Evolutionary conservation across 2,797 vertebrate genomes (phyloP).

Genomic region (Dryobates pubescens): DNA sequence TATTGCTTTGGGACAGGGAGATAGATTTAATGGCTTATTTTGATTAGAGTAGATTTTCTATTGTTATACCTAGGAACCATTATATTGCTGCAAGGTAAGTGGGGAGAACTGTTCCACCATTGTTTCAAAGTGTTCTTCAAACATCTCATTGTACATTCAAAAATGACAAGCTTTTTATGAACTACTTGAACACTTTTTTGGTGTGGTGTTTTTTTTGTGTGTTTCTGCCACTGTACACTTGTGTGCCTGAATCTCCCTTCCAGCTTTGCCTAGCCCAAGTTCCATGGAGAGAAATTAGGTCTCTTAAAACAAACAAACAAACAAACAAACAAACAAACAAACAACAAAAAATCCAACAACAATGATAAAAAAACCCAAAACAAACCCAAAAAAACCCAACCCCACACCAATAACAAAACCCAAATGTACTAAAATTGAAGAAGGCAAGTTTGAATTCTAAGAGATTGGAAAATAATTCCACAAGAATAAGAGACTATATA

Average conservation of each 20-base stretch:
- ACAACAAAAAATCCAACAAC: no score
- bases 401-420: no score
- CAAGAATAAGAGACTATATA: background rate
- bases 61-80: background rate
- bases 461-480: background rate
- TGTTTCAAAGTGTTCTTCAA: background rate
- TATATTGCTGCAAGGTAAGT: background rate
- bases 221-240: background rate
- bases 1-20: background rate
- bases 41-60: conserved; percentile 15
- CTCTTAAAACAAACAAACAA: no score
- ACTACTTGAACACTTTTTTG: background rate
- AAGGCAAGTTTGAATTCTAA: background rate
- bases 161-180: background rate
- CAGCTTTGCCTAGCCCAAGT: background rate
- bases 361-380: no score
- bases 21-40: conserved; percentile 25
- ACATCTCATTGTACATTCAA: background rate
- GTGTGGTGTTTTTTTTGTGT: no score
- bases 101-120: background rate
- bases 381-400: no score
- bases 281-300: background rate
- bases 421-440: background rate
- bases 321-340: no score
- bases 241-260: background rate